Evolutionary conservation across 2,888 invertebrate genomes (phyloP), one percentile per base, ranked within the genome.

Genomic region (Mesochorus sp.): DNA sequence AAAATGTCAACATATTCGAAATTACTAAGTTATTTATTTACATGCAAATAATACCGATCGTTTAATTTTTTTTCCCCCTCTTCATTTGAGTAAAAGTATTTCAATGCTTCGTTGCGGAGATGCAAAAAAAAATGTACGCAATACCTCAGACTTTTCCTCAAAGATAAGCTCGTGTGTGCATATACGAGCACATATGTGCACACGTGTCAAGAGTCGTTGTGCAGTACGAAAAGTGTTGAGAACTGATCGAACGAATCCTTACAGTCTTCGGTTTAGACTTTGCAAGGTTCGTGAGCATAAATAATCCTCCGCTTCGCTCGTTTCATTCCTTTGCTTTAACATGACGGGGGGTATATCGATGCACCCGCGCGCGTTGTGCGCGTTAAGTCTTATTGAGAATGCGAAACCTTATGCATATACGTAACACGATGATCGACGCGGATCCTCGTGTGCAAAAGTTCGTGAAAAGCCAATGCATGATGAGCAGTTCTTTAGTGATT

Each of bases 381-480:
- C n/a, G n/a, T n/a, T 57, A 37, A 70, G 70, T 64, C 39, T 55
- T 34, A 17, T 47, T 39, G 59, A 57, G 57, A 70, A 64, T 55
- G 44, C 62, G 75, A 76, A 68, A 55, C 55, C 76, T 39, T 70
- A 70, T 44, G 57, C 47, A n/a, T n/a, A n/a, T n/a, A 34, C 70
- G 70, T 64, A 57, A 68, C 44, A 44, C 70, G 34, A 70, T 49
- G 61, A 62, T 42, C 12, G 14, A 19, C 17, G 44, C 12, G 5
- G 24, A 55, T 68, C 34, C 34, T 10, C 47, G 47, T 49, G 39
- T 47, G 68, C 39, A 57, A 55, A 68, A 75, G 37, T 75, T 47
- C n/a, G 10, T 12, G 28, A 8, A 37, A 75, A 61, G 37, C 17
- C 26, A 14, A 5, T 26, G 26, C 17, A 21, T 19, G 26, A 28